Conservation (phyloP, 2,888 invertebrate genomes). For the Sinodicranocentrus sp. region DNA sequence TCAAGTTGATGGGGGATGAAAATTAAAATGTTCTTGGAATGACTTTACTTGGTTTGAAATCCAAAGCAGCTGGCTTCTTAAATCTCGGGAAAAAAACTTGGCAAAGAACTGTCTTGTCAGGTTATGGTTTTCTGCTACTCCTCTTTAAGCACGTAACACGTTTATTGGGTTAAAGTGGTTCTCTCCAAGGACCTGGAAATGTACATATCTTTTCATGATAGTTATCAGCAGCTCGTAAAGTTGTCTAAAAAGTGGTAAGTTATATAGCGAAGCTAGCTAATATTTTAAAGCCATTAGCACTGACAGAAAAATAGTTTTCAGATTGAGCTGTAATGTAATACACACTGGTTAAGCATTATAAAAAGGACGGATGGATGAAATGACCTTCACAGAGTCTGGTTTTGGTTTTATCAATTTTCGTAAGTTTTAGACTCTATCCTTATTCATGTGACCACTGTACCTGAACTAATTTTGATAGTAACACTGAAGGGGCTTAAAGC, state of each 20-base stretch:
- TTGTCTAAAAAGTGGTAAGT: conserved; percentile 21
- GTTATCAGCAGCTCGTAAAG: conserved; percentile 13
- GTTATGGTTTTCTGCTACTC: conserved; percentile 29
- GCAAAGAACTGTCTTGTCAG: conserved; percentile 21
- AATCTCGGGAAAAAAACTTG: conserved; percentile 30
- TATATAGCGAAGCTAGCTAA: not conserved
- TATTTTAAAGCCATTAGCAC: not conserved
- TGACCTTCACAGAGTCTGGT: conserved; percentile 41
- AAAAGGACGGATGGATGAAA: not conserved
- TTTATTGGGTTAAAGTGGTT: conserved; percentile 45
- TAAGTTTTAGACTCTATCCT: not conserved
- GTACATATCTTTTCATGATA: conserved; percentile 35
- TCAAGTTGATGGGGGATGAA: too few relatives aligned
- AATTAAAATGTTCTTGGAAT: not conserved
- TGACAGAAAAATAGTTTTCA: not conserved
- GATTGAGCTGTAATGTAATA: too few relatives aligned
- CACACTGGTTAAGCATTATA: too few relatives aligned
- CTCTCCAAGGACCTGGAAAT: conserved; percentile 62
- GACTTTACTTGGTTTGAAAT: conserved; percentile 20
- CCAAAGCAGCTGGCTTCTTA: conserved; percentile 23
- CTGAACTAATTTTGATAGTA: conserved; percentile 16
- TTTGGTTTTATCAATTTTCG: conserved; percentile 37
- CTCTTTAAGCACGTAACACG: conserved; percentile 21
- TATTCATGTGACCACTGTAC: not conserved
- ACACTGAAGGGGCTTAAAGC: conserved; percentile 7